Conservation (phyloP, 2,113 vertebrate genomes). For the Rhegmatorhina hoffmannsi region DNA sequence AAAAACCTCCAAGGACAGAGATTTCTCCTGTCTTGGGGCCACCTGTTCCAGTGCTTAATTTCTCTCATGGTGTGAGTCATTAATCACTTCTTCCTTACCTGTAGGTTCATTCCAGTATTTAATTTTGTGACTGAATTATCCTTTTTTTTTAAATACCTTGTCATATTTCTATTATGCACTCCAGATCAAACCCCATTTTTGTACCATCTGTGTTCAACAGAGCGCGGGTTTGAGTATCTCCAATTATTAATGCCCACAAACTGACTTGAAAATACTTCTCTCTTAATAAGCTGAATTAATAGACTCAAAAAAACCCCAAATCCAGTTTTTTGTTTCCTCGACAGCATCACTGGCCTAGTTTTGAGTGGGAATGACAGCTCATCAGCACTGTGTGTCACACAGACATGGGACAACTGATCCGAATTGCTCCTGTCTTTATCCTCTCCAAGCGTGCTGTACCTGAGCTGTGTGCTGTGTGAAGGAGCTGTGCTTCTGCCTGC, state of each 20-base stretch:
- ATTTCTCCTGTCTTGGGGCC: neutral
- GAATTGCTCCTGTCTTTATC: neutral
- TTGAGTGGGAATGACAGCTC: neutral
- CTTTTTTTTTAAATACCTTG: neutral
- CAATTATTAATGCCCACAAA: neutral
- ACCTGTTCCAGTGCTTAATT: neutral
- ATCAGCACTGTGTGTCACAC: neutral
- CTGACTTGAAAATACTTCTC: neutral
- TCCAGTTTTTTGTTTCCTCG: neutral
- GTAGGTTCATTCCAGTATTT: neutral
- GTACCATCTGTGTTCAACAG: neutral
- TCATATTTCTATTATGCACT: neutral
- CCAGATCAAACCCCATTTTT: neutral
- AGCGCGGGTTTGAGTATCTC: neutral
- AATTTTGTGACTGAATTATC: neutral
- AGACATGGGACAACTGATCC: neutral
- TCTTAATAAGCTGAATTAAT: neutral
- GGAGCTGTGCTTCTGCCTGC: neutral
- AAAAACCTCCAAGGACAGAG: neutral
- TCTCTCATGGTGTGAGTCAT: accelerated
- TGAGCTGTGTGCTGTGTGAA: neutral
- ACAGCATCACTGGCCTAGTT: neutral
- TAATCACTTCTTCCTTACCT: neutral
- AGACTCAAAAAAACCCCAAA: neutral
- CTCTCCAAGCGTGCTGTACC: neutral